Conservation (phyloP, 23 tunicate genomes). For the Styela clava region DNA sequence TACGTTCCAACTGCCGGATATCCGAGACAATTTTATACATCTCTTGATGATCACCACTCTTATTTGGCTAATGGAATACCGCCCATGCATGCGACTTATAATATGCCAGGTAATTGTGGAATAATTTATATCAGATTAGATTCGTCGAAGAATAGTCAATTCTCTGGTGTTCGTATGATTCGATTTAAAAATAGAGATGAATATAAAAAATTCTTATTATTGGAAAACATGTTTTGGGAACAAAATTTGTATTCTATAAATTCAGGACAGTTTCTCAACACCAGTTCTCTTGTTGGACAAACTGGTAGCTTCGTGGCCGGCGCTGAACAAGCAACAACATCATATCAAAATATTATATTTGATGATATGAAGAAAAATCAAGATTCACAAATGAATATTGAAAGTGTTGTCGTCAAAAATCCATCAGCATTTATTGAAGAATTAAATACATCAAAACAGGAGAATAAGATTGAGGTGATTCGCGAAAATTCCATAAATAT, state of each 20-base stretch:
- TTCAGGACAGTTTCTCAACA: background rate
- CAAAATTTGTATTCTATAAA: too few species aligned
- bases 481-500: too few species aligned
- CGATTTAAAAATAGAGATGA: too few species aligned
- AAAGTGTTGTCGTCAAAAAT: background rate
- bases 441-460: background rate
- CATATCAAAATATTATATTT: background rate
- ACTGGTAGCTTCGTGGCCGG: background rate
- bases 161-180: too few species aligned
- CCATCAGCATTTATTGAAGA: background rate
- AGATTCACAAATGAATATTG: background rate
- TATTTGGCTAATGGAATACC: background rate
- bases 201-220: too few species aligned
- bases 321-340: background rate
- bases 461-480: background rate
- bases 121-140: too few species aligned
- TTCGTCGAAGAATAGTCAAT: too few species aligned
- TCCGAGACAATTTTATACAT: background rate
- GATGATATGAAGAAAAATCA: background rate
- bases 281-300: background rate
- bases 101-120: background rate
- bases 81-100: background rate
- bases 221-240: too few species aligned
- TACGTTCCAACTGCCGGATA: background rate
- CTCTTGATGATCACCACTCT: background rate